These are phyloP conservation scores for Alligator sinensis DNA, from an alignment of 2,113 vertebrate species.

Conservation along the genomic window DNA sequence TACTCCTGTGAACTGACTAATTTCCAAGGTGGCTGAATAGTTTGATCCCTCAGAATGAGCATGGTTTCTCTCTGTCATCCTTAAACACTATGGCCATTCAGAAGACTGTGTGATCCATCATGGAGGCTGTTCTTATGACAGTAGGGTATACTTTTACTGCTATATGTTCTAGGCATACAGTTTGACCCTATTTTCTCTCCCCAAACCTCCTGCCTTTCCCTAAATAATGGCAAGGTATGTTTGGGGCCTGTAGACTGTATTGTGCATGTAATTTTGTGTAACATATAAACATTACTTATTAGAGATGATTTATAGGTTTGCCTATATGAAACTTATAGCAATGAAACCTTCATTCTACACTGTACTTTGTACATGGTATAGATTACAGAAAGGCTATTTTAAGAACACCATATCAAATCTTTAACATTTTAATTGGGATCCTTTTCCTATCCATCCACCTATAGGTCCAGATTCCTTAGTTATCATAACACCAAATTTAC, in stretches of 20 bases:
- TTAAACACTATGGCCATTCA: background rate
- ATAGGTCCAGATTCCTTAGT: background rate
- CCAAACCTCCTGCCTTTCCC: background rate
- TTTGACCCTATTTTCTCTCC: background rate
- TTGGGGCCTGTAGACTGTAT: rapidly evolving
- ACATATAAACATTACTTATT: rapidly evolving
- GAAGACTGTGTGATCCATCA: background rate
- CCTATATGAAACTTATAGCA: background rate
- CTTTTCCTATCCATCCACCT: background rate
- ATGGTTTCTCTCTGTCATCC: background rate
- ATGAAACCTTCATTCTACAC: background rate
- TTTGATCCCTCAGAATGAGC: background rate
- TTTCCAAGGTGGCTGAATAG: too few species aligned
- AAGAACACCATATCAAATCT: background rate
- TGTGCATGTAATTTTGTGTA: background rate
- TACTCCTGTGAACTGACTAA: too few species aligned
- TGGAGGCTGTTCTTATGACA: background rate
- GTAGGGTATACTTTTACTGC: background rate
- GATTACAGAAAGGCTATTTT: background rate
- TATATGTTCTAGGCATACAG: background rate
- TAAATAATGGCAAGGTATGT: background rate
- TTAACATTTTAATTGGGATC: too few species aligned
- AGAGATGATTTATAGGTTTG: background rate
- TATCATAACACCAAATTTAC: background rate
- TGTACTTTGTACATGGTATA: rapidly evolving